A percentile compares a stretch with the other conserved stretches of the same genome.
These are phyloP conservation scores for Pomatorhinus ruficollis DNA, from an alignment of 2,113 vertebrate genomes.

Conservation along the genomic window DNA sequence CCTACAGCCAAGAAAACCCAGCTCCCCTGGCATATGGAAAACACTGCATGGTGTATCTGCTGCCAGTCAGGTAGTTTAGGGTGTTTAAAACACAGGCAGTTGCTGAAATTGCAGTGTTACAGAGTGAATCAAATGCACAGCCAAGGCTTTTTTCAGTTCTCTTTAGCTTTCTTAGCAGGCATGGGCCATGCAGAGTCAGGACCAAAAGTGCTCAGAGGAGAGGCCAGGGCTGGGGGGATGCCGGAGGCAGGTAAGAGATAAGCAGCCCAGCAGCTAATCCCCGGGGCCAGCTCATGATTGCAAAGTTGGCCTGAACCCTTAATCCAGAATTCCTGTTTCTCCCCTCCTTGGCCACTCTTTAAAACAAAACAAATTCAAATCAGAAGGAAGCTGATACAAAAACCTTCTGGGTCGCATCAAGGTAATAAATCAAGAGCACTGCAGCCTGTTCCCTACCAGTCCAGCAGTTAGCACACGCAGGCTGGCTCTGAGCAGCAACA, in stretches of 20 bases:
- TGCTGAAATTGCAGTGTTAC: background rate
- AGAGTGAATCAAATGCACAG: background rate
- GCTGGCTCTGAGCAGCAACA: constrained; percentile 53
- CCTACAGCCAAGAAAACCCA: background rate
- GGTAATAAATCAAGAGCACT: constrained; percentile 73
- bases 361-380: constrained; percentile 33
- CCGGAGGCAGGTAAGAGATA: background rate
- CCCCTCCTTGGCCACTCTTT: background rate
- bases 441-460: constrained; percentile 54
- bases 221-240: background rate
- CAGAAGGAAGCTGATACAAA: constrained; percentile 61
- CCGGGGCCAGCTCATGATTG: background rate
- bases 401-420: constrained; percentile 68
- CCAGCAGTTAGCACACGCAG: constrained; percentile 64
- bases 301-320: background rate
- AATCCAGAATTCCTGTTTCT: constrained; percentile 52
- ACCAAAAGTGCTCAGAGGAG: background rate
- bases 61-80: background rate
- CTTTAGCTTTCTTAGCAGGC: background rate
- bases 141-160: background rate
- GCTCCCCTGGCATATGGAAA: background rate
- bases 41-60: background rate
- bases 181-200: background rate
- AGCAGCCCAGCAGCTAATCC: background rate
- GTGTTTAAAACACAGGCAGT: background rate